Base-by-base conservation (phyloP, 2,113 vertebrate genomes). In the Poeciliopsis prolifica region DNA sequence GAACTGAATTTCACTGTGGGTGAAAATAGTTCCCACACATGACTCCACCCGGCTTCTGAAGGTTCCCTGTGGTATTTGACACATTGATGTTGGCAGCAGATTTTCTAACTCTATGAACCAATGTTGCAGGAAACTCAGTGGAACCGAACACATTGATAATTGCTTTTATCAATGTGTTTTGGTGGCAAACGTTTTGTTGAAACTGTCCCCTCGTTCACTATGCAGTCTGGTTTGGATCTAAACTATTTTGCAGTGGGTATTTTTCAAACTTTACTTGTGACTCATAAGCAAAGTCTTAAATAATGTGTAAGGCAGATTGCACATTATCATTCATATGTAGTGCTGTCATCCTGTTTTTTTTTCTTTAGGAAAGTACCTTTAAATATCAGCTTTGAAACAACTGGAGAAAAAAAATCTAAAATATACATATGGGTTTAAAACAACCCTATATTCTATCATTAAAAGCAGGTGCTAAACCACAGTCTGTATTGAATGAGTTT, bases 61-160 rank as follows among this genome's bases (percentile, higher is more conserved):
- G 1, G 17, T 31, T 24, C 19, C 28, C 44, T 54, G 29, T 12
- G 48, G 14, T 24, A 61, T 75, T 58, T 61, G 22, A 29, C 35
- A 75, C 58, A 26, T 29, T 31, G 51, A 30, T 75, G 11, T 67
- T 68, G 58, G 65, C 65, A 75, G 64, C 51, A 68, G 26, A 13
- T 61, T 13, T 67, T 75, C 42, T 29, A 75, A 29, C 40, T 7
- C 22, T 33, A 54, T 37, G 10, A 15, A 74, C 10, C n/a, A 58
- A 26, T 29, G n/a, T 61, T 28, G n/a, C n/a, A 28, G 60, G 60
- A 28, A 61, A 29, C n/a, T 61, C 60, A 61, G 3, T 37, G n/a
- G 7, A 37, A 14, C 62, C 7, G 48, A 35, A 35, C 44, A 5
- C 72, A 74, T 40, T 48, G 35, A 69, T n/a, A 13, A 15, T 22